phyloP scores from a whole-genome alignment of 2,113 vertebrate species.

The Notothenia coriiceps region DNA sequence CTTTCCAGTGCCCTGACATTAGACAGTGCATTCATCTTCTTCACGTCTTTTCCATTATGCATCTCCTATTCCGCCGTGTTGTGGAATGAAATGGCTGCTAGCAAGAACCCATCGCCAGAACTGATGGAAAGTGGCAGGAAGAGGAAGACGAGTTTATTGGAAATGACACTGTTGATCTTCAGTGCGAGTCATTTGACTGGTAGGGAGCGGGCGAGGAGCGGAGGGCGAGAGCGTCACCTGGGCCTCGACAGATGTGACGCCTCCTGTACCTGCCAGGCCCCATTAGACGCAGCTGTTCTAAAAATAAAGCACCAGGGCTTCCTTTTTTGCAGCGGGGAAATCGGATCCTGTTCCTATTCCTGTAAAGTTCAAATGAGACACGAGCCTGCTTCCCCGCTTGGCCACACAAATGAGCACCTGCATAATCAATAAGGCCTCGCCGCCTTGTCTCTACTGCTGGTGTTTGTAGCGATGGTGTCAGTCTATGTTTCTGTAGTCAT shows the following conservation, averaged over 20 bases:
- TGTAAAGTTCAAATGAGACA: constrained; percentile 83
- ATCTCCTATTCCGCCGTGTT: constrained; percentile 73
- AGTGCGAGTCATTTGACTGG: constrained; percentile 81
- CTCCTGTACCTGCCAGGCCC: constrained; percentile 86
- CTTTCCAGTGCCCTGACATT: constrained; percentile 64
- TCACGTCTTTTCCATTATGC: constrained; percentile 81
- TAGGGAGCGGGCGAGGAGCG: constrained; percentile 50
- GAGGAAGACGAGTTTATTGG: constrained; percentile 80
- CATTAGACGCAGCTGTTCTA: constrained; percentile 83
- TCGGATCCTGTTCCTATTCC: constrained; percentile 72
- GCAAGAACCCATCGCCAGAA: constrained; percentile 72
- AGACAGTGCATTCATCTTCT: constrained; percentile 80
- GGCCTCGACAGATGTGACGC: constrained; percentile 84
- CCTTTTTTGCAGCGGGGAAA: constrained; percentile 65
- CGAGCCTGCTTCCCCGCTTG: constrained; percentile 72
- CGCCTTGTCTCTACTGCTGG: constrained; percentile 39
- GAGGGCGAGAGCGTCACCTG: constrained; percentile 76
- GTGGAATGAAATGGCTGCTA: constrained; percentile 81
- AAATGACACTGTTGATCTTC: constrained; percentile 84
- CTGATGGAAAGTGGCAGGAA: constrained; percentile 81
- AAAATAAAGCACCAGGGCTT: constrained; percentile 79
- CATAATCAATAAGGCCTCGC: constrained; percentile 74
- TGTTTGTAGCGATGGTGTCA: constrained; percentile 60
- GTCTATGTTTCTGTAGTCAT: constrained; percentile 51
- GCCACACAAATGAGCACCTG: constrained; percentile 80